Base-by-base conservation (phyloP, 1,140 invertebrate species). In the Eriosoma lanigerum region DNA sequence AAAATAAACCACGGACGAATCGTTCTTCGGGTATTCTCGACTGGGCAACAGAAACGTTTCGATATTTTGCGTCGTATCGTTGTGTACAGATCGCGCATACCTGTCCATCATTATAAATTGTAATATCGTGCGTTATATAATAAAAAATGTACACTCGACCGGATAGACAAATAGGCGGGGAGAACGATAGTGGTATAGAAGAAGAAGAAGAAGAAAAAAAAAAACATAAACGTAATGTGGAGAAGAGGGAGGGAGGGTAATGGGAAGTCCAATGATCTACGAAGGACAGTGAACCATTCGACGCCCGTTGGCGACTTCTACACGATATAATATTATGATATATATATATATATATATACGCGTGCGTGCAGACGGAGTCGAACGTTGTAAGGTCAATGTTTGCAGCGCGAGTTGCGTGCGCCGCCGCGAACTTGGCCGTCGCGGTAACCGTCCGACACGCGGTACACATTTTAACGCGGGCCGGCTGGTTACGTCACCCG, bases 231-330 rank as follows among this genome's bases (percentile, higher is more conserved):
- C n/a, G n/a, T n/a, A n/a, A n/a, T n/a, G n/a, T n/a, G n/a, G n/a
- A n/a, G n/a, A n/a, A n/a, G n/a, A n/a, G n/a, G n/a, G n/a, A n/a
- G n/a, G n/a, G n/a, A n/a, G n/a, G n/a, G n/a, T n/a, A 68, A 38
- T 48, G 54, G 56, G 54, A 78, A 78, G 75, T 78, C 54, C 75
- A 78, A 78, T 52, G 75, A 44, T 60, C 56, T 48, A 48, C 56
- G 75, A 60, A 78, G 56, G 75, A 78, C 75, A 78, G 75, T 78
- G 75, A 78, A 78, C 75, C 75, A 78, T 46, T 21, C n/a, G 32
- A 32, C 15, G 56, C n/a, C 32, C 21, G 68, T 32, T 56, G 72
- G 24, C 10, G n/a, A n/a, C n/a, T n/a, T n/a, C n/a, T n/a, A n/a
- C n/a, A n/a, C n/a, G n/a, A n/a, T n/a, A n/a, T n/a, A n/a, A n/a